Evolutionary conservation across 2,113 vertebrate genomes (phyloP), one percentile per base, ranked within the genome.

Genomic region (Ictalurus punctatus): DNA sequence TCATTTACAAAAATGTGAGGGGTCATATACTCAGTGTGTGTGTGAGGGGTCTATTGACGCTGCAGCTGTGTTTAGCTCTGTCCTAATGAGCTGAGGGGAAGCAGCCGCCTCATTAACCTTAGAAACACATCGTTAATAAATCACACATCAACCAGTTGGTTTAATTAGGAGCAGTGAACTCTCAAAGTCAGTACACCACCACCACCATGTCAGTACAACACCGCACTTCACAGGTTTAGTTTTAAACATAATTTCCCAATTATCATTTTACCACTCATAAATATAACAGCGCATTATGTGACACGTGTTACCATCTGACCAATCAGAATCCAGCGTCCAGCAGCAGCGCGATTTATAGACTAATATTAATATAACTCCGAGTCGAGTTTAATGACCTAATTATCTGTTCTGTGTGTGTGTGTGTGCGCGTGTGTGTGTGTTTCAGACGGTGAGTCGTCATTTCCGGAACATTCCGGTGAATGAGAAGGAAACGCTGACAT

Each of bases 381-480:
- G 17, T 13, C 16, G 4, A 30, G 1, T 2, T 48, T 25, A 78
- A 78, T 52, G 4, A 5, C 27, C 23, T 48, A n/a, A 23, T 7
- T 37, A 34, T 44, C 44, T 85, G 0, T 48, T 40, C 37, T 44
- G 61, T 52, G 34, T 34, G 34, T 34, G 34, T 34, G 34, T 34
- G 61, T 52, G 34, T 34, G 34, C 1, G 34, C 1, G 61, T 52
- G 67, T 86, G 85, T 86, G 86, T 83, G 1, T 80, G 37, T 86
- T 92, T 48, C 90, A 99, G 98, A 99, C 98, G 17, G 97, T 99
- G 94, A 99, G 98, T 92, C 98, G 98, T 89, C 98, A 99, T 94
- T 99, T 99, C 96, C 96, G 98, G 94, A 99, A 99, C 92, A 99
- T 99, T 88, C 97, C 97, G 0, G 98, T 99, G 92, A 99, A 99